Evolutionary conservation across 1,140 invertebrate genomes (phyloP).

Genomic region (Charaxes varanes): DNA sequence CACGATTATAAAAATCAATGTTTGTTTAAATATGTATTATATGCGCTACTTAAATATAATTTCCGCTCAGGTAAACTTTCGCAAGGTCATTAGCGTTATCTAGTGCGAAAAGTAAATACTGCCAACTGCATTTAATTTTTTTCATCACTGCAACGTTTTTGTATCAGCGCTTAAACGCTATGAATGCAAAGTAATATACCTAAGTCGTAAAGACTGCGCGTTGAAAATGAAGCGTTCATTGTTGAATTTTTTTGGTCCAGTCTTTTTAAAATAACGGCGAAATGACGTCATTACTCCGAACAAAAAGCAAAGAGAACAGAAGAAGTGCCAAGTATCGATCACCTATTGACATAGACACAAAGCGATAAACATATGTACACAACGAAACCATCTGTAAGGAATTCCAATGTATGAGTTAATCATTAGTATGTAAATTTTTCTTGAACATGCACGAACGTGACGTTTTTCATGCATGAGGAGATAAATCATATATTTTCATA

Average conservation of each 20-base stretch:
- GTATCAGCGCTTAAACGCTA: too few relatives aligned
- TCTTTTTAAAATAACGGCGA: background rate
- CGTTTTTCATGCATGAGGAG: conserved; percentile 15
- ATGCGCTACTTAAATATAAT: too few relatives aligned
- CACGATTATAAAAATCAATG: too few relatives aligned
- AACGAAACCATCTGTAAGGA: background rate
- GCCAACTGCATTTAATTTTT: too few relatives aligned
- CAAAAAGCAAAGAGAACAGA: conserved; percentile 25
- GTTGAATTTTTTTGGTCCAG: background rate
- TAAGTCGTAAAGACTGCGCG: too few relatives aligned
- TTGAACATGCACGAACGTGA: conserved; percentile 19
- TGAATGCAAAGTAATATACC: too few relatives aligned
- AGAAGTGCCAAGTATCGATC: conserved; percentile 35
- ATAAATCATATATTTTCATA: conserved; percentile 6
- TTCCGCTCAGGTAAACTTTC: too few relatives aligned
- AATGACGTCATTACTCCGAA: conserved; percentile 6
- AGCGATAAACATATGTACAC: conserved; percentile 9
- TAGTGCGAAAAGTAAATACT: too few relatives aligned
- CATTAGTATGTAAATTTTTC: conserved; percentile 42
- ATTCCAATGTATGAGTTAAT: conserved; percentile 3
- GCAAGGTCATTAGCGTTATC: too few relatives aligned
- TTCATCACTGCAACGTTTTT: too few relatives aligned
- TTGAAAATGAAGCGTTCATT: too few relatives aligned
- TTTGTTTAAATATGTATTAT: too few relatives aligned
- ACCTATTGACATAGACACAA: conserved; percentile 13